These are phyloP conservation scores for Ceratosolen fusciceps DNA, from an alignment of 1,140 invertebrate genomes.

Conservation along the genomic window DNA sequence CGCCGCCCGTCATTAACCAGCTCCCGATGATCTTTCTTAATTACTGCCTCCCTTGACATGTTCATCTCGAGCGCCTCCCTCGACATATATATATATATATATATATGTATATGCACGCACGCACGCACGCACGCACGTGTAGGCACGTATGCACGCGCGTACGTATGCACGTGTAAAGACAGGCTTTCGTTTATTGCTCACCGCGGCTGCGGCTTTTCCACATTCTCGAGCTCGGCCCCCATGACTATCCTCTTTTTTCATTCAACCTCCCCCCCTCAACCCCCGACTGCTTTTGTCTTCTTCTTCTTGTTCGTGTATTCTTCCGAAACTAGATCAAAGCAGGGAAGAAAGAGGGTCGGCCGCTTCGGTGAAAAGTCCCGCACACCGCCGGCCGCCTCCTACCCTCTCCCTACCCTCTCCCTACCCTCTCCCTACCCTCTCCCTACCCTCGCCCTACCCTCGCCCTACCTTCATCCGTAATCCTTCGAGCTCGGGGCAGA, in stretches of 20 bases:
- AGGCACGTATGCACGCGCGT: no score
- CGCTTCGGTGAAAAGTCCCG: neutral
- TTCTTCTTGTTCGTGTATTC: neutral
- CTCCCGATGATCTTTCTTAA: neutral
- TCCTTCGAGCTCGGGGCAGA: constrained; percentile 9
- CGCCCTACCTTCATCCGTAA: neutral
- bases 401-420: neutral
- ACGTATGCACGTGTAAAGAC: no score
- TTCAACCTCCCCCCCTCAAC: neutral
- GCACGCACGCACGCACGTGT: no score
- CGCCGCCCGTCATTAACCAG: neutral
- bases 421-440: neutral
- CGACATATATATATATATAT: no score
- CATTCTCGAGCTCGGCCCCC: neutral
- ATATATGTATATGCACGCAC: no score
- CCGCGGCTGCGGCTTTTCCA: no score
- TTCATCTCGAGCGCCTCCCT: neutral
- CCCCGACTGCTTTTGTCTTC: neutral
- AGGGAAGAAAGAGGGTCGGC: neutral
- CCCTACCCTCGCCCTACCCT: neutral
- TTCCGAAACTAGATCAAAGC: constrained; percentile 20
- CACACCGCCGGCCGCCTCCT: no score
- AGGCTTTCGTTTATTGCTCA: neutral
- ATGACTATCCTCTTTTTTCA: constrained; percentile 19
- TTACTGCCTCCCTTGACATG: neutral